Conservation (phyloP, 2,113 vertebrate species). For the Thinocorus orbignyianus region DNA sequence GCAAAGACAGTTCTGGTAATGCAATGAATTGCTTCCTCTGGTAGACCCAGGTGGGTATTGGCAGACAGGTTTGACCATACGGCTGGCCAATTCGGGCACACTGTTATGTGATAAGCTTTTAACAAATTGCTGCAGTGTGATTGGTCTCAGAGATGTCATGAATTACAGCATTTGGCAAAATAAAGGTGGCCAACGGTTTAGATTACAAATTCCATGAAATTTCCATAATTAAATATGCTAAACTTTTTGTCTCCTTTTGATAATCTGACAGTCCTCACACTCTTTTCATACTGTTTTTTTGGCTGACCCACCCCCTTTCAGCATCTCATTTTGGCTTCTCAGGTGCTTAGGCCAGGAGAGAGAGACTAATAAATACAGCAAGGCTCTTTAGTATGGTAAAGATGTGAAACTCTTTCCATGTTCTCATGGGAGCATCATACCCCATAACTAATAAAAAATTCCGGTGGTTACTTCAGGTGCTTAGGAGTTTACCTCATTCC, state of each 20-base stretch:
- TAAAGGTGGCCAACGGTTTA: not conserved
- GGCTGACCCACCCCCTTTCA: not conserved
- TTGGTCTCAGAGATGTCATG: not conserved
- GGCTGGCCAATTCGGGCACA: not conserved
- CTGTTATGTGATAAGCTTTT: rapidly evolving
- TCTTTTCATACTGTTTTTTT: not conserved
- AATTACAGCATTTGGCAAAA: not conserved
- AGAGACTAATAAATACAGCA: not conserved
- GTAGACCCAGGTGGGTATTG: not conserved
- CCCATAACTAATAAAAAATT: not conserved
- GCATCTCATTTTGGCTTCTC: not conserved
- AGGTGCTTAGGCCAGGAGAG: not conserved
- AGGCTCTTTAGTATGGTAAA: not conserved
- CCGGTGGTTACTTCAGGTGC: not conserved
- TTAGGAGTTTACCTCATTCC: not conserved
- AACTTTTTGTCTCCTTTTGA: not conserved
- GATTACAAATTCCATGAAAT: not conserved
- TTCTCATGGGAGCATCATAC: not conserved
- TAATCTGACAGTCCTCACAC: not conserved
- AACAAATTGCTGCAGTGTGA: not conserved
- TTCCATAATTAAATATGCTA: not conserved
- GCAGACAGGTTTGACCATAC: not conserved
- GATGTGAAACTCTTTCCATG: not conserved
- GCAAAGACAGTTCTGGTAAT: not conserved
- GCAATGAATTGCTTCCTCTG: not conserved